These are phyloP conservation scores for Heterodera schachtii DNA, from an alignment of 1,140 invertebrate species.

Conservation along the genomic window DNA sequence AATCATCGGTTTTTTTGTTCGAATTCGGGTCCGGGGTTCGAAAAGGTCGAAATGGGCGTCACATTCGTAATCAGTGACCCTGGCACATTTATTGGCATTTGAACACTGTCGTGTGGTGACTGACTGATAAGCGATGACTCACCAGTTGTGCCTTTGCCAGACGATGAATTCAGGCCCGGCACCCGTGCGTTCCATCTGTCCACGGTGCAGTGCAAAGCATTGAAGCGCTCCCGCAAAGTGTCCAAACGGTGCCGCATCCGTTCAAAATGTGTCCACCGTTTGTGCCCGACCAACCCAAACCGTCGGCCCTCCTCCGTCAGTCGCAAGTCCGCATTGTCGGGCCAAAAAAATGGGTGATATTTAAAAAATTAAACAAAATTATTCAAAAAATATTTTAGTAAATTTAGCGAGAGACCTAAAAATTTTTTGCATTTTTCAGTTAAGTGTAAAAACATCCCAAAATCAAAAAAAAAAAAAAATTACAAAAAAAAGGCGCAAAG, in stretches of 20 bases:
- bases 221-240: slow-evolving; percentile 20
- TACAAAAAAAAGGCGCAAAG: too few species aligned
- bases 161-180: slow-evolving; percentile 14
- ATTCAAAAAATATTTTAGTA: not conserved
- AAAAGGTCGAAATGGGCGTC: too few species aligned
- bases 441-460: too few species aligned
- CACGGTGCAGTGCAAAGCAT: slow-evolving; percentile 25
- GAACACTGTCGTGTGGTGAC: too few species aligned
- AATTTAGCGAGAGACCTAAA: not conserved
- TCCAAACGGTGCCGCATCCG: slow-evolving; percentile 43
- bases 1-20: too few species aligned
- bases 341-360: slow-evolving; percentile 58
- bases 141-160: not conserved
- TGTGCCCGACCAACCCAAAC: slow-evolving; percentile 40
- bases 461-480: too few species aligned
- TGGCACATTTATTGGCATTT: too few species aligned
- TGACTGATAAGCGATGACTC: not conserved
- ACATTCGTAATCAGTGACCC: too few species aligned
- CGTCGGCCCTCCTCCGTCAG: slow-evolving; percentile 75
- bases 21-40: too few species aligned
- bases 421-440: too few species aligned
- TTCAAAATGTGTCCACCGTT: slow-evolving; percentile 56
- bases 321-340: slow-evolving; percentile 87
- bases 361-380: too few species aligned
- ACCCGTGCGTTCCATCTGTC: slow-evolving; percentile 35